These are phyloP conservation scores for Nemapogon koenigi DNA, from an alignment of 2,888 invertebrate species.

Conservation along the genomic window DNA sequence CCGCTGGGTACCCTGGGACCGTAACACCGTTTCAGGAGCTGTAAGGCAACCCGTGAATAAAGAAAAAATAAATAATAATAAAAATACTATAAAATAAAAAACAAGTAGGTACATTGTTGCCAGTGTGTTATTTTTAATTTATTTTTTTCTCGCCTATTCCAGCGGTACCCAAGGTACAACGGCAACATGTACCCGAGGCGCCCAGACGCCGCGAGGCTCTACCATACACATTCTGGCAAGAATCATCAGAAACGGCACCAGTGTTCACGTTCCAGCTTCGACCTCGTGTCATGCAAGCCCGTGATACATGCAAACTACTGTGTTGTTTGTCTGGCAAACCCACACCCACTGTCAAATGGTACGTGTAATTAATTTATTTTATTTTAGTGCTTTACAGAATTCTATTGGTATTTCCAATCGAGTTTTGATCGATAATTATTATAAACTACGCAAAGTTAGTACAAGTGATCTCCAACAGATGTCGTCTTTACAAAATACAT, in stretches of 20 bases:
- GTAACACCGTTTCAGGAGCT: too few relatives aligned
- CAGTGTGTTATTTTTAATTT: background rate
- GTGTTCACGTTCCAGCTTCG: constrained; percentile 98
- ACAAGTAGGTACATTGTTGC: too few relatives aligned
- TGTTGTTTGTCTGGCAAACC: constrained; percentile 97
- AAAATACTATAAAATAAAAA: too few relatives aligned
- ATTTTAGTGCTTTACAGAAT: too few relatives aligned
- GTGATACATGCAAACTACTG: constrained; percentile 96
- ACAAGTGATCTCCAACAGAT: too few relatives aligned
- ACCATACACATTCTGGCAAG: constrained; percentile 90
- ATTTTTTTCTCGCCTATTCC: constrained; percentile 21
- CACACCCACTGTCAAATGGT: constrained; percentile 90
- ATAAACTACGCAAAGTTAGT: too few relatives aligned
- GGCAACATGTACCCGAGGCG: constrained; percentile 74
- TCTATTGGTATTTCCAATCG: too few relatives aligned
- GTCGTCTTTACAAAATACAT: too few relatives aligned
- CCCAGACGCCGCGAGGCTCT: constrained; percentile 82
- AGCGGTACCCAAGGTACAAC: constrained; percentile 81
- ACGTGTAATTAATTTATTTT: too few relatives aligned
- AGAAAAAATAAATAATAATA: background rate
- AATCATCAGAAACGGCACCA: constrained; percentile 92
- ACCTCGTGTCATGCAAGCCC: constrained; percentile 96
- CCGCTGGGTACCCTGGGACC: too few relatives aligned
- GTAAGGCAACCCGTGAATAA: too few relatives aligned
- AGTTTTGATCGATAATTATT: too few relatives aligned